Evolutionary conservation across 2,888 invertebrate genomes (phyloP).

Genomic region (Chymomyza fuscimana): DNA sequence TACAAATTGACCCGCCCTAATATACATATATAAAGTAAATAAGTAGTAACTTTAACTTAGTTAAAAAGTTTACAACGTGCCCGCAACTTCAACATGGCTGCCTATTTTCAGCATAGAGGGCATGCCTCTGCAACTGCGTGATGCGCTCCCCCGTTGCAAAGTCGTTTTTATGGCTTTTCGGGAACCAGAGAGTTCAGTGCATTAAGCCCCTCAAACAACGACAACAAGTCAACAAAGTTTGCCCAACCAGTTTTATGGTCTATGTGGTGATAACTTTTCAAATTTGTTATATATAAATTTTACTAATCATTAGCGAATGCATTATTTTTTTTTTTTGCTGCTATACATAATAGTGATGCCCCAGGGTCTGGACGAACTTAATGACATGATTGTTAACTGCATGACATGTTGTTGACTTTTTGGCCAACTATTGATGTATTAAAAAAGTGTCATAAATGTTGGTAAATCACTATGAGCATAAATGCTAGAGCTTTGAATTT

Average conservation of each 20-base stretch:
- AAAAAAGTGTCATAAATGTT: no score
- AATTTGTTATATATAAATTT: slow-evolving; percentile 57
- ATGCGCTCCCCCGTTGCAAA: slow-evolving; percentile 17
- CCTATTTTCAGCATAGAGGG: neutral
- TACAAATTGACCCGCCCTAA: no score
- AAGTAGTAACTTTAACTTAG: slow-evolving; percentile 44
- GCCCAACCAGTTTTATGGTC: neutral
- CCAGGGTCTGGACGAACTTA: neutral
- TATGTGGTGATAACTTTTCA: neutral
- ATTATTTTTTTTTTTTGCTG: slow-evolving; percentile 6
- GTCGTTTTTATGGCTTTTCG: slow-evolving; percentile 25
- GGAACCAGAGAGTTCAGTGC: neutral
- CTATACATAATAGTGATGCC: no score
- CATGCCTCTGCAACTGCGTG: neutral
- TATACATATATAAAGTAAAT: neutral
- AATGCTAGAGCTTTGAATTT: no score
- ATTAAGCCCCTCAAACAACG: slow-evolving; percentile 12
- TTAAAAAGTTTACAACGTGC: slow-evolving; percentile 63
- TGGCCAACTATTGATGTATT: no score
- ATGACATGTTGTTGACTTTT: neutral
- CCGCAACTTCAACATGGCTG: slow-evolving; percentile 3
- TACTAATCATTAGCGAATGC: slow-evolving; percentile 55
- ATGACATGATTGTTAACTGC: neutral
- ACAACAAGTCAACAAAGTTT: neutral
- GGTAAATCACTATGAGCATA: no score